phyloP scores from a whole-genome alignment of 2,113 vertebrate genomes.

The human region DNA sequence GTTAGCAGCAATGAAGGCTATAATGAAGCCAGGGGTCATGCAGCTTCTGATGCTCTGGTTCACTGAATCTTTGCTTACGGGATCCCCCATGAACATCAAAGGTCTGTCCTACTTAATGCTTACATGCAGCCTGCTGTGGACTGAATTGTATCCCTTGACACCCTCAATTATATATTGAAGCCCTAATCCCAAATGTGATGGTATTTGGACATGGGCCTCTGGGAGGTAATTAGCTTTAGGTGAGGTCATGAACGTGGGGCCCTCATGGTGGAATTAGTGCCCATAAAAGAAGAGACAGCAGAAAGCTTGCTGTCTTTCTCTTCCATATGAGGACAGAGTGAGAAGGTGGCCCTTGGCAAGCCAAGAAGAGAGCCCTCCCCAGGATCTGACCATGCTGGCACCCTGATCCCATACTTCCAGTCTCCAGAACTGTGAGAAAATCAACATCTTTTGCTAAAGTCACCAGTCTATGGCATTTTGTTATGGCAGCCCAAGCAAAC shows the following conservation, averaged over 20 bases:
- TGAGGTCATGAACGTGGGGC: not conserved
- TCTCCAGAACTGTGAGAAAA: not conserved
- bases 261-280: not conserved
- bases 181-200: not conserved
- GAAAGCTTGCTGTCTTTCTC: not conserved
- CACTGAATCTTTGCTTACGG: not conserved
- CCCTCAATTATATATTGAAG: not conserved
- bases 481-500: slow-evolving; percentile 44
- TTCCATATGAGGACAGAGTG: not conserved
- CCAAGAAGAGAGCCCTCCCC: not conserved
- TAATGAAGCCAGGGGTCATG: not conserved
- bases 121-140: not conserved
- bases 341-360: not conserved
- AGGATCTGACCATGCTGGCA: not conserved
- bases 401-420: not conserved
- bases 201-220: not conserved
- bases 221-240: not conserved
- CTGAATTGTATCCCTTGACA: not conserved
- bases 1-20: not conserved
- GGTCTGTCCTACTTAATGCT: not conserved
- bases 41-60: not conserved
- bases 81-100: fast-evolving
- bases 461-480: slow-evolving; percentile 41
- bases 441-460: slow-evolving; percentile 37
- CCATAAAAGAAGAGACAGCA: not conserved